Evolutionary conservation across 2,113 vertebrate genomes (phyloP).

Genomic region (Cryptomyrus ogoouensis): DNA sequence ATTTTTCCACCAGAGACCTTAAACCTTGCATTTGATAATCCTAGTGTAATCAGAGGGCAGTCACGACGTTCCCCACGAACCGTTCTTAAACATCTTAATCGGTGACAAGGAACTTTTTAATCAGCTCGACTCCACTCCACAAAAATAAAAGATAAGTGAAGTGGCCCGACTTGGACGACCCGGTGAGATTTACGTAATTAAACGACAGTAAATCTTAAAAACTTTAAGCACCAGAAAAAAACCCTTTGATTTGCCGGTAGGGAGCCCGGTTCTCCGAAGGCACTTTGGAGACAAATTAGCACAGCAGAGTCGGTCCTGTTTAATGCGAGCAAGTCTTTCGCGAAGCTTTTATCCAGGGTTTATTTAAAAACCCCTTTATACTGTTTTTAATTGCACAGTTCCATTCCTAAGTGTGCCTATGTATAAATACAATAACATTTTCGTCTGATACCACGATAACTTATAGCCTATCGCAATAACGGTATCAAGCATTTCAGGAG

Average conservation of each 20-base stretch:
- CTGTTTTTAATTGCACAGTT: not conserved
- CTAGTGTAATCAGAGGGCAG: not conserved
- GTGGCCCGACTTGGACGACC: constrained; percentile 19
- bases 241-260: not conserved
- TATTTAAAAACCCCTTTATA: not conserved
- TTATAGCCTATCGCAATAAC: not conserved
- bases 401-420: not conserved
- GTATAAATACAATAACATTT: not conserved
- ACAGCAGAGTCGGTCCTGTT: not conserved
- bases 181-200: constrained; percentile 5
- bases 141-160: constrained; percentile 30
- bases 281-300: constrained; percentile 1
- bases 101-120: constrained; percentile 19
- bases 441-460: not conserved
- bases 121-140: constrained; percentile 21
- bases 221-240: constrained; percentile 4
- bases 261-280: not conserved
- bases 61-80: constrained; percentile 2
- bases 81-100: constrained; percentile 19
- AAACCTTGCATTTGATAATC: not conserved
- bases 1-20: not conserved
- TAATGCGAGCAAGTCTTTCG: not conserved
- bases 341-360: not conserved
- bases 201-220: not conserved
- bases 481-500: not conserved